phyloP scores from a whole-genome alignment of 1,140 invertebrate genomes.

The Aphaenogaster floridana region DNA sequence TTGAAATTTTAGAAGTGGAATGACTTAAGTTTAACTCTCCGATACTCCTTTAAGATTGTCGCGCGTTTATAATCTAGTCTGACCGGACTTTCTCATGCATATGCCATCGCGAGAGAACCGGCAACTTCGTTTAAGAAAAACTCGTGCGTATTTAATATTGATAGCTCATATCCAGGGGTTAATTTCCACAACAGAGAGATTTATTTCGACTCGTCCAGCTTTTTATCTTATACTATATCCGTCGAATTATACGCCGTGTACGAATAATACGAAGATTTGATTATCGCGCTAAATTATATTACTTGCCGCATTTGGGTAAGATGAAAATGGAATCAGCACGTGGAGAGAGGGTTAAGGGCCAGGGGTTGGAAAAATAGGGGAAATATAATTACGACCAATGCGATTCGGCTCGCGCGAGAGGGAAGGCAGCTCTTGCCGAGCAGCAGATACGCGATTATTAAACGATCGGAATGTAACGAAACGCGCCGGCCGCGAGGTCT shows the following conservation, averaged over 20 bases:
- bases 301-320: conserved; percentile 44
- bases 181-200: neutral
- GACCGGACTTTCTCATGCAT: conserved; percentile 38
- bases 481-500: conserved; percentile 56
- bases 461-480: conserved; percentile 63
- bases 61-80: conserved; percentile 45
- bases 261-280: conserved; percentile 33
- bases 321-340: conserved; percentile 47
- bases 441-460: conserved; percentile 59
- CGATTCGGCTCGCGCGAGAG: conserved; percentile 19
- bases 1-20: conserved; percentile 49
- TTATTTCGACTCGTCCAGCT: neutral
- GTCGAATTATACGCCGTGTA: conserved; percentile 21
- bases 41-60: conserved; percentile 34
- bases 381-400: conserved; percentile 54
- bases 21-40: conserved; percentile 48
- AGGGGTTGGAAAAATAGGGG: conserved; percentile 54
- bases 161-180: neutral
- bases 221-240: neutral
- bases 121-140: conserved; percentile 3
- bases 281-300: conserved; percentile 42
- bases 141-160: conserved; percentile 17
- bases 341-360: conserved; percentile 25
- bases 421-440: conserved; percentile 17
- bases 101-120: neutral